These are phyloP conservation scores for Mungos mungo DNA, from an alignment of 2,113 vertebrate species.

Conservation along the genomic window DNA sequence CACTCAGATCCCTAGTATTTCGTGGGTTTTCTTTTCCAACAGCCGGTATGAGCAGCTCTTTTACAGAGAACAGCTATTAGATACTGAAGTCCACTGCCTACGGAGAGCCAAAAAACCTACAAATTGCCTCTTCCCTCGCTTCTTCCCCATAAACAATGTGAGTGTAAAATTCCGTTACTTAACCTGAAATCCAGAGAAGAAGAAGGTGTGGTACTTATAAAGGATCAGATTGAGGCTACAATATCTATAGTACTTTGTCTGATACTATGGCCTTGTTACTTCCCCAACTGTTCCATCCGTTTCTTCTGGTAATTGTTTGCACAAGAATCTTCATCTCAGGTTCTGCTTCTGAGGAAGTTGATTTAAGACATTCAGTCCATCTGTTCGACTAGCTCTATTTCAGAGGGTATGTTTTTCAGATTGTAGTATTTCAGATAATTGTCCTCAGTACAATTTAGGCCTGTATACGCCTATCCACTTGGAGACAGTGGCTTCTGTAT, in stretches of 20 bases:
- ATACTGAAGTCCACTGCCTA: neutral
- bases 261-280: neutral
- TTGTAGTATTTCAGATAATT: neutral
- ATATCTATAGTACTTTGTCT: neutral
- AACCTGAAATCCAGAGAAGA: neutral
- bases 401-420: neutral
- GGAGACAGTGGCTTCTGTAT: neutral
- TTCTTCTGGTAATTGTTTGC: neutral
- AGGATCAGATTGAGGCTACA: neutral
- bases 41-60: neutral
- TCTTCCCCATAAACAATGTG: neutral
- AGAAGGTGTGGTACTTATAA: neutral
- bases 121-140: neutral
- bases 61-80: neutral
- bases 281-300: neutral
- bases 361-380: neutral
- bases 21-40: neutral
- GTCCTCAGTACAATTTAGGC: neutral
- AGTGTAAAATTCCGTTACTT: neutral
- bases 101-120: no score
- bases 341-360: neutral
- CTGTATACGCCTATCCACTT: neutral
- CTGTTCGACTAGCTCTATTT: neutral
- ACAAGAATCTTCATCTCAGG: neutral
- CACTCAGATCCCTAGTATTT: neutral